These are phyloP conservation scores for Rhagoletis zephyria DNA, from an alignment of 1,140 invertebrate genomes.

Conservation along the genomic window DNA sequence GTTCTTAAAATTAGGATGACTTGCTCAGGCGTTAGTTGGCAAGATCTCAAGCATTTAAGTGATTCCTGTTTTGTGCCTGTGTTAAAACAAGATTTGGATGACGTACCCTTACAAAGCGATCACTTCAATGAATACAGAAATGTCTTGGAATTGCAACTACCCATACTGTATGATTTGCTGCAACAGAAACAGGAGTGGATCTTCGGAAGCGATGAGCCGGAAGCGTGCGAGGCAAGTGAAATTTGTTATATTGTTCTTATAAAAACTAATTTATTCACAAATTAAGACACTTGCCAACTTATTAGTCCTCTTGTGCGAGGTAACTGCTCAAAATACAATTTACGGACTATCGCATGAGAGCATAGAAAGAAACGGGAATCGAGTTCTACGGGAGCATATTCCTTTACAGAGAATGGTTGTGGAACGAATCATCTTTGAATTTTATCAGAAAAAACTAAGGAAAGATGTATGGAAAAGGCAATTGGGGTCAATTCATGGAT, in stretches of 20 bases:
- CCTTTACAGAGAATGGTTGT: neutral
- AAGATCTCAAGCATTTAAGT: neutral
- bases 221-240: neutral
- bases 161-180: conserved; percentile 51
- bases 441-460: conserved; percentile 54
- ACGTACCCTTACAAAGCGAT: conserved; percentile 44
- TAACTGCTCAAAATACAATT: conserved; percentile 20
- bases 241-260: neutral
- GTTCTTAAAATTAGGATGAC: neutral
- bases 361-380: conserved; percentile 44
- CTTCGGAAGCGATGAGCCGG: neutral
- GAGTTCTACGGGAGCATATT: conserved; percentile 31
- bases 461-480: conserved; percentile 55
- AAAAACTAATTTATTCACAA: neutral
- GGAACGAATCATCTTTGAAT: conserved; percentile 20
- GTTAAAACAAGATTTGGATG: conserved; percentile 55
- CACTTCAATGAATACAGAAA: conserved; percentile 56
- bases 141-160: conserved; percentile 48
- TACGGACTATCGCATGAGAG: conserved; percentile 10
- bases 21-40: neutral
- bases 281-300: conserved; percentile 25
- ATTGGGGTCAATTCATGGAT: conserved; percentile 55
- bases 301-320: conserved; percentile 52
- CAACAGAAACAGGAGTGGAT: conserved; percentile 31
- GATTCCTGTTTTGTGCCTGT: conserved; percentile 41